Base-by-base conservation (phyloP, 2,888 invertebrate species). In the Hypselothyrea guttata region DNA sequence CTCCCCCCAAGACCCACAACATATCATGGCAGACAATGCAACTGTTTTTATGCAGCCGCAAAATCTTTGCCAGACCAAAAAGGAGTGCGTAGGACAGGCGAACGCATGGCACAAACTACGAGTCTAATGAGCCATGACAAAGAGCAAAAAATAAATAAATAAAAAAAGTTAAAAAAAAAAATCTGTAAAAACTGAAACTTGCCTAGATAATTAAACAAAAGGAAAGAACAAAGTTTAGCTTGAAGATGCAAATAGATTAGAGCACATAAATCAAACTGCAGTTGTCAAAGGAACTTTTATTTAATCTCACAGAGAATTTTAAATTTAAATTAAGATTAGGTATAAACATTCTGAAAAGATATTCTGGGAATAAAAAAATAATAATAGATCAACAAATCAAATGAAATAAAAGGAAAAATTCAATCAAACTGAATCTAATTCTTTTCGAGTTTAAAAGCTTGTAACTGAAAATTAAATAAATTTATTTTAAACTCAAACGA, bases 31-130 rank as follows among this genome's bases (percentile, higher is more conserved):
- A 74, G 75, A 70, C 75, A 70, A 70, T 70, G 70, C 70, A 63
- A 70, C 51, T 41, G 71, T 70, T 70, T 70, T 70, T 70, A 74
- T 74, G 52, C 73, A n/a, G 2, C 34, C 55, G 34, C 7, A 73
- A 72, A 69, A 56, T 47, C 42, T 37, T 34, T 27, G 30, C 41
- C 51, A 33, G 56, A 59, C 75, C 55, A 59, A 84, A 76, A 84
- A 82, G 58, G 57, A 82, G 85, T 76, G 75, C 75, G 85, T 76
- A 76, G 85, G 83, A 76, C 74, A 71, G 57, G 18, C 42, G 62
- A 70, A 84, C 82, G 64, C 82, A 81, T 67, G 46, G 53, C 54
- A 59, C 56, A 53, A n/a, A n/a, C n/a, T 57, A 22, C 42, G 42
- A 45, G 27, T 69, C 82, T 75, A 75, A 75, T 75, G 75, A 75